A percentile compares a stretch with the other conserved stretches of the same genome.
phyloP scores from a whole-genome alignment of 2,888 invertebrate genomes.

The Mechanitis mazaeus region DNA sequence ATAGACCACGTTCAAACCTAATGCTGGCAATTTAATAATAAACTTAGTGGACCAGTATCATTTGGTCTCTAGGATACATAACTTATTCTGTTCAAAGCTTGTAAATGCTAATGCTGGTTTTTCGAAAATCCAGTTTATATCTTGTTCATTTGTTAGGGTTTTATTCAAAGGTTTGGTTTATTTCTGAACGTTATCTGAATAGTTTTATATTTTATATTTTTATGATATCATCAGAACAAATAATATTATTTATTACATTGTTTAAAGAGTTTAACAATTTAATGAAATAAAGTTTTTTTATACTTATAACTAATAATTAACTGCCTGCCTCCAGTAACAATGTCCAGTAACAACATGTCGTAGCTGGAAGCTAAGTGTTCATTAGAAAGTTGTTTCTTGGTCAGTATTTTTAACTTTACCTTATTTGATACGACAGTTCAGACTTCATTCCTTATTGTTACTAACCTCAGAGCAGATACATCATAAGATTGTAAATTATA shows the following conservation, averaged over 20 bases:
- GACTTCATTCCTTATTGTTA: not conserved
- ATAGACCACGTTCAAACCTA: slow-evolving; percentile 52
- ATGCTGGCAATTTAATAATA: slow-evolving; percentile 56
- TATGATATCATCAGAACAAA: no score
- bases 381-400: not conserved
- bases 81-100: slow-evolving; percentile 16
- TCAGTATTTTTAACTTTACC: slow-evolving; percentile 2
- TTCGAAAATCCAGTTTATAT: slow-evolving; percentile 1
- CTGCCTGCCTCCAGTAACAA: no score
- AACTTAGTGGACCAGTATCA: slow-evolving; percentile 36
- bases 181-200: not conserved
- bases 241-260: no score
- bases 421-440: not conserved
- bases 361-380: not conserved
- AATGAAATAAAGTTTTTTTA: no score
- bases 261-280: no score
- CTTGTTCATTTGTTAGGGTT: not conserved
- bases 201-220: no score
- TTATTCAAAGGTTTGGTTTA: not conserved
- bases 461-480: not conserved
- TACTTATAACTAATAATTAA: no score
- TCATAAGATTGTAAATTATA: not conserved
- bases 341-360: no score
- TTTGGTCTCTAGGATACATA: slow-evolving; percentile 35
- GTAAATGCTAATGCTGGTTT: slow-evolving; percentile 1